phyloP scores from a whole-genome alignment of 2,797 vertebrate genomes.

The Somateria mollissima region DNA sequence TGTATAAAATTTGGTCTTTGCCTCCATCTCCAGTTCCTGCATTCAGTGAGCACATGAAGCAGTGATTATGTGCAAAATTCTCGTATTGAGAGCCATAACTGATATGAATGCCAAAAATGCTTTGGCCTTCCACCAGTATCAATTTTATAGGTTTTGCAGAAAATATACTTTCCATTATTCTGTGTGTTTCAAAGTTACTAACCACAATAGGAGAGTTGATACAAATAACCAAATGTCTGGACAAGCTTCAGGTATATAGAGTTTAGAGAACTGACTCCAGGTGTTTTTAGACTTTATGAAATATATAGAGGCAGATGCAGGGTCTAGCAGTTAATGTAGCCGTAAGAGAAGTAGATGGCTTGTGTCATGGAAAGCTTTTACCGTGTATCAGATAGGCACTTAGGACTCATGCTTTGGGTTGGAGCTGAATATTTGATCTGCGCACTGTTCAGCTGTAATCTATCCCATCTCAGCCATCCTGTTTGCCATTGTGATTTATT shows the following conservation, averaged over 20 bases:
- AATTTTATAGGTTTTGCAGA: background rate
- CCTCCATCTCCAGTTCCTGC: background rate
- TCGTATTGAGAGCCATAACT: background rate
- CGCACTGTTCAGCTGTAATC: conserved; percentile 30
- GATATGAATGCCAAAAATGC: background rate
- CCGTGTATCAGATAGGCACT: background rate
- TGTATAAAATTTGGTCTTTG: background rate
- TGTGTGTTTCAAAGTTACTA: background rate
- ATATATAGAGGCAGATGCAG: background rate
- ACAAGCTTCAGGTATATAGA: background rate
- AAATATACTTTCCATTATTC: background rate
- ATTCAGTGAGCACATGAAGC: background rate
- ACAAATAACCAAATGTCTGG: background rate
- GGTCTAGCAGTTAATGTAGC: background rate
- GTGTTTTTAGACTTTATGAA: background rate
- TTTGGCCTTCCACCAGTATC: background rate
- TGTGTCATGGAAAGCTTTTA: conserved; percentile 41
- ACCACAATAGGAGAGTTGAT: background rate
- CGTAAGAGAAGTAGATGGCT: background rate
- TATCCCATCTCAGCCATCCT: conserved; percentile 21
- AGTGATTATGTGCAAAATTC: background rate
- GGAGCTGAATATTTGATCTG: conserved; percentile 42
- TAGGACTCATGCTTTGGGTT: background rate
- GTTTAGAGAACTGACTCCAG: background rate
- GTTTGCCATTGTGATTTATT: conserved; percentile 60